Evolutionary conservation across 2,797 vertebrate genomes (phyloP).

Genomic region (Sebastiscus albofasciatus): DNA sequence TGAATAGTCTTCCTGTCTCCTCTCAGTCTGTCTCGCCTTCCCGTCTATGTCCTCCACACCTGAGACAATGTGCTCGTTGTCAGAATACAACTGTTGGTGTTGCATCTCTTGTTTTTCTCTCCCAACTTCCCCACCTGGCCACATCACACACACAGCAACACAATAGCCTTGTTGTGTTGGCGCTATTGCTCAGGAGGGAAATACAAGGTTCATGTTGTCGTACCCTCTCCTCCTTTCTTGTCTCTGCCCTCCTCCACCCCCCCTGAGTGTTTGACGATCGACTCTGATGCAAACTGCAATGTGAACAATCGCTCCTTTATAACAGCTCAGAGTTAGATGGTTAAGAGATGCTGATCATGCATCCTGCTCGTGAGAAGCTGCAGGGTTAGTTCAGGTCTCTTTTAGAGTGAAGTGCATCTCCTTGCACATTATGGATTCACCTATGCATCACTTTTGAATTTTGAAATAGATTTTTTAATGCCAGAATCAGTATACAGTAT

Average conservation of each 20-base stretch:
- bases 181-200: constrained; percentile 40
- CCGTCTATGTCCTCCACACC: constrained; percentile 1
- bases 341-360: constrained; percentile 31
- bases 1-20: background rate
- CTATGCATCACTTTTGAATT: too few species aligned
- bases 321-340: constrained; percentile 16
- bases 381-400: constrained; percentile 7
- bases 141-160: constrained; percentile 18
- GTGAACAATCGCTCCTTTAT: constrained; percentile 60
- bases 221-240: background rate
- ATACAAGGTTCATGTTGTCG: constrained; percentile 52
- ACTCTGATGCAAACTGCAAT: constrained; percentile 38
- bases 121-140: constrained; percentile 19
- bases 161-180: constrained; percentile 66
- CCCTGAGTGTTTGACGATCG: constrained; percentile 35
- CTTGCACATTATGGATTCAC: background rate
- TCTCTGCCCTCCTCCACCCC: background rate
- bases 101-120: constrained; percentile 15
- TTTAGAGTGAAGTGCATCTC: background rate
- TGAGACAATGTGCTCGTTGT: constrained; percentile 39
- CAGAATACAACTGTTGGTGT: constrained; percentile 10
- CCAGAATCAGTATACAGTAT: too few species aligned
- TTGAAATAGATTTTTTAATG: too few species aligned
- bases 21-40: background rate
- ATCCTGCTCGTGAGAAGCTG: constrained; percentile 15